phyloP scores from a whole-genome alignment of 2,888 invertebrate genomes.

The Andrena bucephala region DNA sequence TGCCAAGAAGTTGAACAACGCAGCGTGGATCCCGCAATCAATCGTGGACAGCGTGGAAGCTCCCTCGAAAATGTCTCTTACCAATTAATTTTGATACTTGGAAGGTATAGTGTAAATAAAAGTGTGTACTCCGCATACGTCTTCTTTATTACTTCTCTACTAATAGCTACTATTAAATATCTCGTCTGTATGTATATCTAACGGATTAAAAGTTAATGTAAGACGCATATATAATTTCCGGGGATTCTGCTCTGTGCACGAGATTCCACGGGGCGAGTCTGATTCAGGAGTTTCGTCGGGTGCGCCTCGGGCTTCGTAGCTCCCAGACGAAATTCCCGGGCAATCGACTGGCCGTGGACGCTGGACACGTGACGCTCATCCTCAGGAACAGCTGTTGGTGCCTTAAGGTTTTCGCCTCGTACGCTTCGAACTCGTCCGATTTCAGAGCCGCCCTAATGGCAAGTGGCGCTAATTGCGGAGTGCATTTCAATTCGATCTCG shows the following conservation, averaged over 20 bases:
- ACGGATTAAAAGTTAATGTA: constrained; percentile 67
- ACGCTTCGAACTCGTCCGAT: constrained; percentile 75
- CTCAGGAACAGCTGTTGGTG: constrained; percentile 77
- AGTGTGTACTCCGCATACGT: constrained; percentile 8
- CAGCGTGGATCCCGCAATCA: constrained; percentile 72
- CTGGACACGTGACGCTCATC: constrained; percentile 77
- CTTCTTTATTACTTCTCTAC: constrained; percentile 51
- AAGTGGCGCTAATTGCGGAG: constrained; percentile 81
- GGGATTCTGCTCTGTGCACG: neutral
- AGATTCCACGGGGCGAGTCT: neutral
- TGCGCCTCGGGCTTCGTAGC: constrained; percentile 67
- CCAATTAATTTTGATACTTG: constrained; percentile 35
- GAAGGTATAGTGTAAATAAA: constrained; percentile 48
- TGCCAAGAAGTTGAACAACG: constrained; percentile 88
- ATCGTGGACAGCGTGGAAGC: constrained; percentile 59
- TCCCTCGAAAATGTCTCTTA: neutral
- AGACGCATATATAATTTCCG: constrained; percentile 45
- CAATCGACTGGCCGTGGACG: constrained; percentile 77
- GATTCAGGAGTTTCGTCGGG: constrained; percentile 37
- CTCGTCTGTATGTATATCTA: constrained; percentile 42
- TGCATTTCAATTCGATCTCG: constrained; percentile 79
- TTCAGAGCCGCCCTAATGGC: constrained; percentile 73
- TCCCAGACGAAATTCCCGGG: constrained; percentile 81
- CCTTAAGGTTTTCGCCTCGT: constrained; percentile 19
- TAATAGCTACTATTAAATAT: constrained; percentile 38